Evolutionary conservation across 2,888 invertebrate species (phyloP), one percentile per base, ranked within the genome.

Genomic region (Chloroclystis v-ata): DNA sequence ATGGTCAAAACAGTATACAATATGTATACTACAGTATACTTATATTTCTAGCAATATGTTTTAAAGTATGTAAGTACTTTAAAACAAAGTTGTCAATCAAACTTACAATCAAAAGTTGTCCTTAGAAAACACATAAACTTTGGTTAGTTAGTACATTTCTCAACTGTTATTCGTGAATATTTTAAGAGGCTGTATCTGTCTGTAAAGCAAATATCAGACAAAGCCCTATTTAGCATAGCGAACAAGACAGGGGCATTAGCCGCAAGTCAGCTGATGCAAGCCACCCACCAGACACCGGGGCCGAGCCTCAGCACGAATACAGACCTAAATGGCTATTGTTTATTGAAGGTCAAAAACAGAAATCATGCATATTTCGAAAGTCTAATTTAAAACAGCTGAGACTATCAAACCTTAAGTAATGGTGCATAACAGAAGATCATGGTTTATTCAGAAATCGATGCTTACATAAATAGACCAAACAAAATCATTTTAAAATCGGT

Each of bases 171-270:
- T 33, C 20, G 20, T 35, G 10, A 24, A 20, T 35, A 33, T 16
- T n/a, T n/a, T n/a, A 33, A 14, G 32, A 14, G n/a, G 3, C 10
- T 16, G 35, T 10, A 20, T 20, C 20, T 35, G 35, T 35, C 11
- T 7, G 16, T 35, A 20, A 43, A 45, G 35, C 33, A 32, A 32
- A 42, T 48, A 50, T 26, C 28, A 55, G 47, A 58, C 56, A 58
- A 58, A 56, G 53, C 42, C n/a, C 37, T 52, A 43, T 37, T 60
- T 56, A 54, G 56, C 56, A 60, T 60, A 56, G 49, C 45, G 49
- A 38, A 56, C 49, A 55, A 52, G 53, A 53, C 52, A 49, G 43
- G 43, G 33, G 48, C 54, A 52, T 49, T 53, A 52, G 47, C 46
- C 45, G 51, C n/a, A 39, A 30, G 48, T 51, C 50, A 28, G 46